phyloP scores from a whole-genome alignment of 2,797 vertebrate species.

The Chelonia mydas region DNA sequence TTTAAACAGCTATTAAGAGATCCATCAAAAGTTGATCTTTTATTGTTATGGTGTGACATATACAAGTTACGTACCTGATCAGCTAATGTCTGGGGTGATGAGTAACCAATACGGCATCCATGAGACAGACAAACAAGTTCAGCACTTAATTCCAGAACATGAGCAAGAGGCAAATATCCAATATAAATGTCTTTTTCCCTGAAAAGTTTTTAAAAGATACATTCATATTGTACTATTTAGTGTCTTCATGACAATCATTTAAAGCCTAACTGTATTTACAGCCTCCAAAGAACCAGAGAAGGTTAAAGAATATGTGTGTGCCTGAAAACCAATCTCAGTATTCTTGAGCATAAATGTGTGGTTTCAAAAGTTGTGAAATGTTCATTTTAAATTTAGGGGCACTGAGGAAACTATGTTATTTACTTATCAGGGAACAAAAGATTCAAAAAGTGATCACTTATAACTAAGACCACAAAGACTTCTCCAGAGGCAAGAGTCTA shows the following conservation, averaged over 20 bases:
- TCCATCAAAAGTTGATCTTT: background rate
- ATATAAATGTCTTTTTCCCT: conserved; percentile 93
- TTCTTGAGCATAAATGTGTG: fast-evolving
- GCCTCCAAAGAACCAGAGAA: background rate
- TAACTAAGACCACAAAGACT: background rate
- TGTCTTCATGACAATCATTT: background rate
- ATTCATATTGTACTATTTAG: background rate
- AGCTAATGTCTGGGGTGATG: conserved; percentile 93
- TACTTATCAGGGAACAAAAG: background rate
- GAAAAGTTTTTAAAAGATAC: background rate
- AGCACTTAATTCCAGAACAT: conserved; percentile 94
- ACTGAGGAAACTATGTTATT: background rate
- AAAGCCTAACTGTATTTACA: background rate
- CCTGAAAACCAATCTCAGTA: fast-evolving
- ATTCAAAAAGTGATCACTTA: background rate
- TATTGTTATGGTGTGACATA: background rate
- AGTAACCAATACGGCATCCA: conserved; percentile 93
- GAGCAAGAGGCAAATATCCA: conserved; percentile 94
- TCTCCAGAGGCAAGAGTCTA: background rate
- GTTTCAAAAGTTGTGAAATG: background rate
- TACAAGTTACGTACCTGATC: conserved; percentile 86
- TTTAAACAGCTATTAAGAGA: background rate
- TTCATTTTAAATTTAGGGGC: background rate
- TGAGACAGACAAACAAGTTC: conserved; percentile 91
- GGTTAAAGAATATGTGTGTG: background rate